Percentiles rank a stretch among this genome's conserved stretches.
Conservation (phyloP, 2,113 vertebrate genomes). For the Barnardius zonarius region DNA sequence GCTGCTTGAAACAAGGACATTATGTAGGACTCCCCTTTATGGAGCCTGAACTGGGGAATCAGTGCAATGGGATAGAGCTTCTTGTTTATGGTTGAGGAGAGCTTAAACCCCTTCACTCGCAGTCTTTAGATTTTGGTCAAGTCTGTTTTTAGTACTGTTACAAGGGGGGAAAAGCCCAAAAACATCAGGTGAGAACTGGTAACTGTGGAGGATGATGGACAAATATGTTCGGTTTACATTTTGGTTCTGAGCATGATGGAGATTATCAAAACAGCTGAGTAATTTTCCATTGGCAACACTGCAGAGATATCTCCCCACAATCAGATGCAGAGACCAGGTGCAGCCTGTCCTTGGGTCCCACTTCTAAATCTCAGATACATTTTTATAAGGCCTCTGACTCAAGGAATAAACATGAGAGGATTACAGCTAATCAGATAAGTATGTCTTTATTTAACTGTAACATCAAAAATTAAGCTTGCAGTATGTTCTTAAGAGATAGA, state of each 20-base stretch:
- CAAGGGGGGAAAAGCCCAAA: background rate
- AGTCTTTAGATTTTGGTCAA: background rate
- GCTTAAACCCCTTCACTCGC: fast-evolving
- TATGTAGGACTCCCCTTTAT: background rate
- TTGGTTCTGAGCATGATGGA: background rate
- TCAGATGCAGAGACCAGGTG: background rate
- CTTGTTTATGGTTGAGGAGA: background rate
- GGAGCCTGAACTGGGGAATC: background rate
- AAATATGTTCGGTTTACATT: background rate
- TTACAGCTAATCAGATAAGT: slow-evolving; percentile 44
- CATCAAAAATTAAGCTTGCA: slow-evolving; percentile 45
- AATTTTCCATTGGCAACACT: background rate
- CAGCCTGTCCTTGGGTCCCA: slow-evolving; percentile 13
- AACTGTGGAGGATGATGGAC: background rate
- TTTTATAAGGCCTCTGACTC: slow-evolving; percentile 16
- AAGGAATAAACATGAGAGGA: slow-evolving; percentile 58
- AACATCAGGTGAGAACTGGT: background rate
- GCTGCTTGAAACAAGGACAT: background rate
- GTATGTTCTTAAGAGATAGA: slow-evolving; percentile 59
- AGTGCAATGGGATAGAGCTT: background rate
- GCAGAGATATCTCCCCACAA: background rate
- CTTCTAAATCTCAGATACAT: slow-evolving; percentile 15
- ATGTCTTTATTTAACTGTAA: slow-evolving; percentile 48
- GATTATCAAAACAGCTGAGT: background rate
- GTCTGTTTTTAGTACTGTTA: background rate